Percentiles rank a stretch among this genome's conserved stretches.
phyloP scores from a whole-genome alignment of 92 coral and sea anemone species.

The Isaurus tuberculatus region DNA sequence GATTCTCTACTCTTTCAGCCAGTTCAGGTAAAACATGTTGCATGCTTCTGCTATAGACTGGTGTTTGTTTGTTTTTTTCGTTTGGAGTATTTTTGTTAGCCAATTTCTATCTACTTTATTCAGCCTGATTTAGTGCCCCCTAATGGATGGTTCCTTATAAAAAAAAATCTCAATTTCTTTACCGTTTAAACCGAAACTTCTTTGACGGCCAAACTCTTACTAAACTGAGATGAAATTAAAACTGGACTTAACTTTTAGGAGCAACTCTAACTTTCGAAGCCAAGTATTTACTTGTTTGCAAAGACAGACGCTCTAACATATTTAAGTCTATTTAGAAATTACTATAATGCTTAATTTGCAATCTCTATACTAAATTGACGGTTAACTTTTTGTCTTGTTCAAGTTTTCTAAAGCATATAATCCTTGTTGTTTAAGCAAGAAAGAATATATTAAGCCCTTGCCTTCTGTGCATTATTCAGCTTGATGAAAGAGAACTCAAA shows the following conservation, averaged over 20 bases:
- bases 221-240: background rate
- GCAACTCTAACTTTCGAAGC: background rate
- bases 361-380: conserved; percentile 15
- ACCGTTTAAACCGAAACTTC: background rate
- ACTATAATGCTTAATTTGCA: background rate
- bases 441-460: background rate
- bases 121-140: conserved; percentile 1
- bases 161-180: background rate
- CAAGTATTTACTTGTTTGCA: background rate
- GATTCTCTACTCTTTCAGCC: background rate
- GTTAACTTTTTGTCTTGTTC: conserved; percentile 3
- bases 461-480: background rate
- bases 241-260: background rate
- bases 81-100: background rate
- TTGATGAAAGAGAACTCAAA: background rate
- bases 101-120: background rate
- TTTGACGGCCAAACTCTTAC: background rate
- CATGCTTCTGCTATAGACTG: background rate
- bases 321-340: background rate
- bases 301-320: background rate
- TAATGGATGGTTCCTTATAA: conserved; percentile 34
- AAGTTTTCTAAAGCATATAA: background rate
- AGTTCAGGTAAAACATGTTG: conserved; percentile 17
- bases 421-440: background rate
- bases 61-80: background rate